Evolutionary conservation across 2,797 vertebrate genomes (phyloP), one percentile per base, ranked within the genome.

Genomic region (Mus spretus): DNA sequence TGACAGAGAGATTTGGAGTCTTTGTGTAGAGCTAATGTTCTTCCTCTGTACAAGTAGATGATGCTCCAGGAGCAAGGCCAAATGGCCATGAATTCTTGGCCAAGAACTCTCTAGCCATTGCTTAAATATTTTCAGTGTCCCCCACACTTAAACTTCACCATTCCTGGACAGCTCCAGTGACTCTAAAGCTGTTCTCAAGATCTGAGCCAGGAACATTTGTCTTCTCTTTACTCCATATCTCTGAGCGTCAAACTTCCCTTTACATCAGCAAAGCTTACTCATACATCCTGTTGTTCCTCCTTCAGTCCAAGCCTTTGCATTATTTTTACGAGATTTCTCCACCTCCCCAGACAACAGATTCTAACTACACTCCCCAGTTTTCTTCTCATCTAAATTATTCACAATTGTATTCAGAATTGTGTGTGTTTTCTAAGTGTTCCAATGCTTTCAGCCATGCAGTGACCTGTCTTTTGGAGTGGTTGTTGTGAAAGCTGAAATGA

Each of bases 381-480:
- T 34, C 47, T 88, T 94, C 77, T 82, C 55, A 47, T 55, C 34
- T 88, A 93, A 88, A 92, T 55, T 78, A 96, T 94, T 93, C 65
- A 94, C 22, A 65, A 9, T 90, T 83, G 4, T 44, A 85, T 82
- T 84, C 47, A 63, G 31, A 93, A 94, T 81, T 93, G 17, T 50
- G 53, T 89, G 34, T 94, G 53, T 78, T 95, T 96, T 95, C 74
- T 59, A 95, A 97, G 44, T 37, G 31, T 84, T 94, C 31, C 59
- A 96, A 87, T 1, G 1, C 20, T 90, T 78, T 67, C n/a, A 94
- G 6, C 47, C 70, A 85, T 50, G 78, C 65, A 77, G 87, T 89
- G 85, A 10, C 34, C 83, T 83, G 84, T 89, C 59, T 65, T 74
- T 91, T 77, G 82, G 44, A 91, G 11, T 90, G 37, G 86, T 91